These are phyloP conservation scores for Trissolcus basalis DNA, from an alignment of 1,140 invertebrate genomes.

Conservation along the genomic window DNA sequence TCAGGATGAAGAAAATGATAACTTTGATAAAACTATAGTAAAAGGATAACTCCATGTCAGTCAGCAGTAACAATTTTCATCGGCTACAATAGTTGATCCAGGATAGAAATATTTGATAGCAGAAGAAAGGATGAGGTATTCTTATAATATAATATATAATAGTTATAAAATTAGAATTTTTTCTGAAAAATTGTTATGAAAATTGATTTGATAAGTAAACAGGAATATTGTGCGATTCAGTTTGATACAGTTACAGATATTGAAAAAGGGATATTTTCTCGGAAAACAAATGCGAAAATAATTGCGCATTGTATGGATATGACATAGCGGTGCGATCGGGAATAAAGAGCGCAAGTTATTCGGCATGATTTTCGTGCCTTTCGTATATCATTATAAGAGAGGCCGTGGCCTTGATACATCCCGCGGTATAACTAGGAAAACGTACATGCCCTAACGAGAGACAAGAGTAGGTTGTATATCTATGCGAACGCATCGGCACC, in stretches of 20 bases:
- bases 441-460: slow-evolving; percentile 47
- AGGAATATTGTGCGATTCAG: not conserved
- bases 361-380: slow-evolving; percentile 28
- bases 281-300: slow-evolving; percentile 26
- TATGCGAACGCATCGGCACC: slow-evolving; percentile 50
- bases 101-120: no score
- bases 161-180: no score
- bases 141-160: no score
- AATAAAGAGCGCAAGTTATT: slow-evolving; percentile 10
- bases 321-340: slow-evolving; percentile 1
- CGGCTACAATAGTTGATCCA: no score
- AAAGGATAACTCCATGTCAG: no score
- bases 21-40: no score
- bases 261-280: not conserved
- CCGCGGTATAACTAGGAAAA: slow-evolving; percentile 36
- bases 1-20: no score
- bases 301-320: slow-evolving; percentile 44
- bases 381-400: slow-evolving; percentile 29
- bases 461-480: slow-evolving; percentile 51
- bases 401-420: slow-evolving; percentile 38
- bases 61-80: no score
- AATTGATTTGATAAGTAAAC: not conserved
- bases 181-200: no score
- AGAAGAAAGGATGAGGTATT: no score
- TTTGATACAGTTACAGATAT: not conserved